Base-by-base conservation (phyloP, 64 coral and sea anemone genomes). In the Anthopleura sola region DNA sequence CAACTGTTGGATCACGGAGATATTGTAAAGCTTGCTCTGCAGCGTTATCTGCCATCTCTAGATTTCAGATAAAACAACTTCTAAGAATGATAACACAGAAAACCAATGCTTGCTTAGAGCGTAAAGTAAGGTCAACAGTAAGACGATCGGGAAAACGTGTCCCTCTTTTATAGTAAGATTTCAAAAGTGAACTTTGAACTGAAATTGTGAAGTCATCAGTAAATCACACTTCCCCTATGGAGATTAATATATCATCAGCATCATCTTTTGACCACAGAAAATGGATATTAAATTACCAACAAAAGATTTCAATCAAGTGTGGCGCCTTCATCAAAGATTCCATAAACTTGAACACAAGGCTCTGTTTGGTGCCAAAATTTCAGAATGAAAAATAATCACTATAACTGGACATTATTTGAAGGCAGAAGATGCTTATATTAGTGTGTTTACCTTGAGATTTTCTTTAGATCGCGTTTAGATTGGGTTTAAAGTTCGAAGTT, bases 1-100 rank as follows among this genome's bases (percentile, higher is more conserved):
- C 71, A 24, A 94, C 87, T 0, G 91, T 40, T 7, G 97, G 97
- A 60, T 99, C 92, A 26, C 90, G 69, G 17, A 99, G 87, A 85
- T 95, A 99, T 5, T 87, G 56, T 32, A 99, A 71, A 11, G 90
- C 85, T 34, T 60, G 26, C 81, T 95, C 90, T 6, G 92, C 93
- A 28, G 83, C 76, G 6, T 55, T 87, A 44, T 92, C 87, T 2
- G 90, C 80, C 94, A 97, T 97, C 16, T 1, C 36, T 71, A 8
- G 66, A 33, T 71, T 31, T 1, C 1, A 34, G 66, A 71, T 71
- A 36, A 66, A 71, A 34, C 62, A 26, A 68, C 0, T 68, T 68
- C n/a, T 71, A 16, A 34, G 10, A 28, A 32, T 71, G n/a, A n/a
- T 8, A 31, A 71, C 3, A 10, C n/a, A 28, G 16, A 71, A 15